Evolutionary conservation across 1,140 invertebrate genomes (phyloP).

Genomic region (Eueides isabella): DNA sequence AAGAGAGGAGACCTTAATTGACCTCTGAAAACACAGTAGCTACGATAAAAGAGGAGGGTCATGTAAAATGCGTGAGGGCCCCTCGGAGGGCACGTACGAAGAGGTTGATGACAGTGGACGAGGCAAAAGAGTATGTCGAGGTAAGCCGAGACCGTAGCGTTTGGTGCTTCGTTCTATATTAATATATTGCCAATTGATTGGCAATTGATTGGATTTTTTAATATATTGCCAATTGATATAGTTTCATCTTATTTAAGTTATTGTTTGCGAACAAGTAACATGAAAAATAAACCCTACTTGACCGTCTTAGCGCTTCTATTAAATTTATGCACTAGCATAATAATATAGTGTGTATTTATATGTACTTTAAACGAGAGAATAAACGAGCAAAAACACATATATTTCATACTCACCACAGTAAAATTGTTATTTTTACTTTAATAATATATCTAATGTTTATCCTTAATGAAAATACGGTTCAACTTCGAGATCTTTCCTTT

Average conservation of each 20-base stretch:
- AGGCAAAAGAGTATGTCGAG: too few relatives aligned
- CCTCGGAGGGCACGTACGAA: too few relatives aligned
- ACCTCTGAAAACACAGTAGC: too few relatives aligned
- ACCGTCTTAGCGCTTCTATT: not conserved
- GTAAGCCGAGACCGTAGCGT: too few relatives aligned
- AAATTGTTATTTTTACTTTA: not conserved
- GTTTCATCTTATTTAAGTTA: not conserved
- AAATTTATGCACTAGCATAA: not conserved
- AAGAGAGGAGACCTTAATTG: too few relatives aligned
- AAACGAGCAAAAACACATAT: not conserved
- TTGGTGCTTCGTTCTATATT: too few relatives aligned
- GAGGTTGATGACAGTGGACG: too few relatives aligned
- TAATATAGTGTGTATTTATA: not conserved
- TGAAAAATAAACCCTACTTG: not conserved
- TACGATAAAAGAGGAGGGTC: too few relatives aligned
- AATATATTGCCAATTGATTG: too few relatives aligned
- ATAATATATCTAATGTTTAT: not conserved
- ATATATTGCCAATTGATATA: not conserved
- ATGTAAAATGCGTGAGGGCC: too few relatives aligned
- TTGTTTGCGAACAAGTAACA: not conserved
- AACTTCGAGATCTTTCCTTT: not conserved
- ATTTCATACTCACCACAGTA: not conserved
- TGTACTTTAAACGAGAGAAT: not conserved
- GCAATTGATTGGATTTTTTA: too few relatives aligned
- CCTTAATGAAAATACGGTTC: not conserved